Percentiles rank a stretch among this genome's conserved stretches.
Conservation (phyloP, 1,140 invertebrate species). For the Pararge aegeria region DNA sequence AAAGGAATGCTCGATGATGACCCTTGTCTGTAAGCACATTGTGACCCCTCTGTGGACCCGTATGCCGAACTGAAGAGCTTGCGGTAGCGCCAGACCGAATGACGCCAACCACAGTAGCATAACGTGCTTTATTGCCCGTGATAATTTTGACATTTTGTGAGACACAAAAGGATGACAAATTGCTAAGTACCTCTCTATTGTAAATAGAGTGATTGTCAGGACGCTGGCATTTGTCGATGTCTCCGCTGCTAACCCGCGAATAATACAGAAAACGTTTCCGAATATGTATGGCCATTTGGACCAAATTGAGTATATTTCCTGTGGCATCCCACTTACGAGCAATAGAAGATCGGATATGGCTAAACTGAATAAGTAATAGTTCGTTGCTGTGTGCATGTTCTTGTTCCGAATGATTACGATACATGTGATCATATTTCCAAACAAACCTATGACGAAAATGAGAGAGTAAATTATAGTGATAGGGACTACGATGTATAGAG, state of each 20-base stretch:
- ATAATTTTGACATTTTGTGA: conserved; percentile 92
- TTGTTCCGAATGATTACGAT: conserved; percentile 95
- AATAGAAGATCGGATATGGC: conserved; percentile 95
- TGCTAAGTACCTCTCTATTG: conserved; percentile 89
- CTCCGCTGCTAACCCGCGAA: conserved; percentile 91
- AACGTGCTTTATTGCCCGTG: conserved; percentile 86
- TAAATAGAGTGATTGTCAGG: conserved; percentile 91
- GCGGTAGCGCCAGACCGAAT: conserved; percentile 88
- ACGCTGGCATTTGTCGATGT: conserved; percentile 96
- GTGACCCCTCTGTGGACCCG: conserved; percentile 69
- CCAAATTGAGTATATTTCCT: conserved; percentile 94
- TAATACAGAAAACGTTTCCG: conserved; percentile 91
- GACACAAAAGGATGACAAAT: conserved; percentile 88
- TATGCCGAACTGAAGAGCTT: conserved; percentile 87
- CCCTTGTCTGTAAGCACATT: conserved; percentile 81
- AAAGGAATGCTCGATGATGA: conserved; percentile 87
- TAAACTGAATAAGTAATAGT: conserved; percentile 96
- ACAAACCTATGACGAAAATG: conserved; percentile 91
- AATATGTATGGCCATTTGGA: conserved; percentile 93
- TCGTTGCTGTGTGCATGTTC: conserved; percentile 95
- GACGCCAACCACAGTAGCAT: conserved; percentile 87
- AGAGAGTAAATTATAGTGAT: conserved; percentile 90
- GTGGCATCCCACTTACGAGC: conserved; percentile 88
- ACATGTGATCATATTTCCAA: conserved; percentile 96
- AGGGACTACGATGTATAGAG: conserved; percentile 87